Evolutionary conservation across 2,113 vertebrate genomes (phyloP), one percentile per base, ranked within the genome.

Genomic region (Microtus oregoni): DNA sequence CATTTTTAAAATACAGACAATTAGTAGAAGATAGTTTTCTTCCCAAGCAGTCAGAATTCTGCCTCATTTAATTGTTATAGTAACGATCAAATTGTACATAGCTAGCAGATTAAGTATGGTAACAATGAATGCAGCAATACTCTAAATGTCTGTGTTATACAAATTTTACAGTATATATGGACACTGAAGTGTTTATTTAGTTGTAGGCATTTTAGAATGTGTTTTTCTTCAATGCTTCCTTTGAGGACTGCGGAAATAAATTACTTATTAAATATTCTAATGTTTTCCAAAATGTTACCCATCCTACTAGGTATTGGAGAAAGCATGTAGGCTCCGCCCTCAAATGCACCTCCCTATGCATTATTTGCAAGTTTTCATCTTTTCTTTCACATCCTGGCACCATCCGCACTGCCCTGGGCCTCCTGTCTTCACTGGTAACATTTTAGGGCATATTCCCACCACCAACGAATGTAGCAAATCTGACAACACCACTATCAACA

Each of bases 1-100:
- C 1, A 47, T 70, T 87, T 87, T 85, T 75, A 50, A 95, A 94
- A 73, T 89, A 76, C 15, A 32, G 50, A 47, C 41, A 15, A 52
- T 28, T 75, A 96, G 32, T 55, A 70, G 19, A 76, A 63, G 32
- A 76, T 86, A 87, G 61, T 85, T 92, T 85, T 67, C 63, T 86
- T 68, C 28, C 75, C 9, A 75, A 85, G 52, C 82, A 52, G 11
- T 61, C 91, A 95, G 50, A 78, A 55, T 93, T 94, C 90, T 82
- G 3, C 17, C 20, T 35, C 22, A 93, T 86, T 94, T 87, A 72
- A 72, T 82, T 83, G 55, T 86, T 58, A 30, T 75, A 87, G 77
- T 61, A 90, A 89, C 52, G 78, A 35, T 87, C 5, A 92, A 41
- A 79, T 89, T 77, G 26, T 28, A n/a, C 55, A 50, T 24, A 58